These are phyloP conservation scores for Verasper variegatus DNA, from an alignment of 2,113 vertebrate species.

Conservation along the genomic window DNA sequence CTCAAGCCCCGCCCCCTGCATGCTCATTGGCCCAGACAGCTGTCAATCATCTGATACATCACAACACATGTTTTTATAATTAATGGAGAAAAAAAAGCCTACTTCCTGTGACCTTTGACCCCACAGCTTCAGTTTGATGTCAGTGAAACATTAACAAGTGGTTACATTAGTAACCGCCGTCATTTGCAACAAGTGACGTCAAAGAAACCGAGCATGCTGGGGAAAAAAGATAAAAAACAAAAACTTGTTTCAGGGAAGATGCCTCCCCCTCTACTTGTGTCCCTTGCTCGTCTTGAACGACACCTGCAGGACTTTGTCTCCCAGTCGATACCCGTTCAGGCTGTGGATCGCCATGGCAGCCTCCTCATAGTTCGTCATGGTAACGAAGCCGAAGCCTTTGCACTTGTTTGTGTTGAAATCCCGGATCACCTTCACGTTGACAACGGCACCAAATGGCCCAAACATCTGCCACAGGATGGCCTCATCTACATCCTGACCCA, in stretches of 20 bases:
- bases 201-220: slow-evolving; percentile 45
- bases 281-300: slow-evolving; percentile 99
- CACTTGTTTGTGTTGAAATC: slow-evolving; percentile 99
- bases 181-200: slow-evolving; percentile 11
- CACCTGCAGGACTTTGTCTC: slow-evolving; percentile 98
- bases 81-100: neutral
- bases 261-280: slow-evolving; percentile 86
- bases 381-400: slow-evolving; percentile 99
- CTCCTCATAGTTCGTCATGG: slow-evolving; percentile 99
- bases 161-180: neutral
- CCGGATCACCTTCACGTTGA: slow-evolving; percentile 98
- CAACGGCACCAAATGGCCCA: slow-evolving; percentile 96
- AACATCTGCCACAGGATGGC: slow-evolving; percentile 99
- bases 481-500: slow-evolving; percentile 96
- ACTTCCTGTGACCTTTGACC: slow-evolving; percentile 3
- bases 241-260: neutral
- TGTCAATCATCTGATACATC: slow-evolving; percentile 9
- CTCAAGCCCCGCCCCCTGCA: neutral
- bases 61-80: neutral
- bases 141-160: neutral
- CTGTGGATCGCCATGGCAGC: slow-evolving; percentile 98
- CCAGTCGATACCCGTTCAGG: slow-evolving; percentile 97
- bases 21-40: slow-evolving; percentile 2
- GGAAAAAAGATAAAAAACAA: slow-evolving; percentile 23
- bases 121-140: neutral